Percentiles rank a stretch among this genome's conserved stretches.
These are phyloP conservation scores for Menura novaehollandiae DNA, from an alignment of 2,113 vertebrate genomes.

Conservation along the genomic window DNA sequence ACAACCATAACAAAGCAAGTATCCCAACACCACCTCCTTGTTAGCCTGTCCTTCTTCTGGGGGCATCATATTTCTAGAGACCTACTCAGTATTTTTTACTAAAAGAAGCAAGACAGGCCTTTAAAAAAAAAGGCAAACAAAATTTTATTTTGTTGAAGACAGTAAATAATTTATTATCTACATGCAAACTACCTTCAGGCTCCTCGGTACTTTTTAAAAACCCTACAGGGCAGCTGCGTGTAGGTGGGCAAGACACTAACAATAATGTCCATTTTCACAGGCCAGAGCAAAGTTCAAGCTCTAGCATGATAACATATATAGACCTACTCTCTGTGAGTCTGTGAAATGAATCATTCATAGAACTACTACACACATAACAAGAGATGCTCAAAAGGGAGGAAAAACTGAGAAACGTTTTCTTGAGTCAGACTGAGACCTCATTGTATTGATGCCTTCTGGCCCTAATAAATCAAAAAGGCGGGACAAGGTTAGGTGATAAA, in stretches of 20 bases:
- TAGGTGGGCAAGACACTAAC: background rate
- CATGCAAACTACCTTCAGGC: background rate
- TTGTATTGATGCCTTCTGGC: too few species aligned
- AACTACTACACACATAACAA: background rate
- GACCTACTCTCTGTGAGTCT: background rate
- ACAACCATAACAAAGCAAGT: background rate
- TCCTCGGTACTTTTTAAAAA: background rate
- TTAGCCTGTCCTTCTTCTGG: background rate
- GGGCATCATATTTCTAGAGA: background rate
- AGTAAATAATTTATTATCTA: background rate
- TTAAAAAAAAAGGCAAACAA: background rate
- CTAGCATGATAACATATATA: accelerated
- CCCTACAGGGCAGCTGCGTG: background rate
- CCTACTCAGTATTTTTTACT: background rate
- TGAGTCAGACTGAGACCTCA: background rate
- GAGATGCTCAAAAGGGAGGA: background rate
- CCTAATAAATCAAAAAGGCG: too few species aligned
- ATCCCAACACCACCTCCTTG: background rate
- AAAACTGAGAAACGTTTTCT: background rate
- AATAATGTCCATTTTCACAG: background rate
- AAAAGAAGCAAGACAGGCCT: background rate
- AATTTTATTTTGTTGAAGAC: background rate
- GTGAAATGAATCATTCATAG: background rate
- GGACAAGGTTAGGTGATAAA: too few species aligned
- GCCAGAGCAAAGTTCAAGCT: background rate